Evolutionary conservation across 2,888 invertebrate species (phyloP), one percentile per base, ranked within the genome.

Genomic region (Acheta domesticus): DNA sequence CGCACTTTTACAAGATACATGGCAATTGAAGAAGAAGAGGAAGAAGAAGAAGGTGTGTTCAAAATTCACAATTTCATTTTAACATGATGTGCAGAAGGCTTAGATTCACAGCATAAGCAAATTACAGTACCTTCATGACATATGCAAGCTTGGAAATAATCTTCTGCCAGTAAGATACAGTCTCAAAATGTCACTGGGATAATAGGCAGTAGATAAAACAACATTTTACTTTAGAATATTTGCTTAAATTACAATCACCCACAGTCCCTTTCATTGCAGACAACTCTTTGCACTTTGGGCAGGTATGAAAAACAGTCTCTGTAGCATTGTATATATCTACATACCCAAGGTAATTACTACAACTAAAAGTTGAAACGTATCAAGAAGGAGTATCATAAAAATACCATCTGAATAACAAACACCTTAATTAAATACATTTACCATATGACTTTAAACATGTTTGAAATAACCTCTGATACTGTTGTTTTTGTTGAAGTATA

Each of bases 391-490:
- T 62, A n/a, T 62, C 62, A 62, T 62, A 62, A 62, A 62, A 62
- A 62, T 62, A 62, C 62, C 62, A 62, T 62, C 62, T 62, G 16
- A 62, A 62, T 62, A 62, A 62, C 62, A 62, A 62, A 62, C n/a
- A 62, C 62, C 62, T 19, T 62, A 62, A 19, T 62, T 62, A 62
- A 62, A 62, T 62, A 62, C 62, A 62, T 62, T 8, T 62, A 62
- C 62, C n/a, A 62, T 62, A 62, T 62, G n/a, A 19, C 62, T 62
- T n/a, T 19, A 62, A 62, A 62, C 62, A 62, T n/a, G n/a, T n/a
- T 62, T 19, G 62, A 62, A 62, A 62, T 62, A 62, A 62, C 62
- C 5, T 62, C n/a, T 62, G 62, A 62, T 62, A 62, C n/a, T 62
- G 62, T 19, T 62, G 62, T 62, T n/a, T 5, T 16, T n/a, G n/a